These are phyloP conservation scores for Onychorhynchus coronatus DNA, from an alignment of 2,113 vertebrate genomes.

Conservation along the genomic window DNA sequence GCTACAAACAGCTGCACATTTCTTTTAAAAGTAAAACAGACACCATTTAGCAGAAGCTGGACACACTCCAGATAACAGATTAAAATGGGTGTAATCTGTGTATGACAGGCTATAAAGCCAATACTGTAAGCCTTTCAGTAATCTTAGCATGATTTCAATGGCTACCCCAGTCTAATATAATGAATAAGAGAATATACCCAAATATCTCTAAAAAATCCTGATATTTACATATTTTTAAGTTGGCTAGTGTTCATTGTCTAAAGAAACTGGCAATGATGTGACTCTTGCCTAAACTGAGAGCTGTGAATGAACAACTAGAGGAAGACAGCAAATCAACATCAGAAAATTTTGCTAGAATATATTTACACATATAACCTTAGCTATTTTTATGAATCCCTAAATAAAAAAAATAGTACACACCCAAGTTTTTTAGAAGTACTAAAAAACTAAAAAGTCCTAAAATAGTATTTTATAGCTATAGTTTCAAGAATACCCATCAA, in stretches of 20 bases:
- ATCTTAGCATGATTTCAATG: not conserved
- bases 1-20: conserved; percentile 26
- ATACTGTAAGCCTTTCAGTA: not conserved
- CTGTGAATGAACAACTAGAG: not conserved
- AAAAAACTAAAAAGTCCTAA: too few relatives aligned
- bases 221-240: not conserved
- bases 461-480: not conserved
- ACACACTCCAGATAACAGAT: not conserved
- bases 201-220: not conserved
- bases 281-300: not conserved
- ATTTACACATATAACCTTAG: not conserved
- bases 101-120: not conserved
- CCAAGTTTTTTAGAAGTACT: not conserved
- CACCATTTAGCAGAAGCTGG: conserved; percentile 11
- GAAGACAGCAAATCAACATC: not conserved
- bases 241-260: not conserved
- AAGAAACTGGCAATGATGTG: not conserved
- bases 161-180: not conserved
- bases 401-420: not conserved
- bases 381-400: not conserved
- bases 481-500: not conserved
- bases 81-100: not conserved
- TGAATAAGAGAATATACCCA: not conserved
- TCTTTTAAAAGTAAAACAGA: not conserved
- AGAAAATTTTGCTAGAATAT: not conserved